Conservation (phyloP, 1,140 invertebrate genomes). For the Trichonephila clavipes region DNA sequence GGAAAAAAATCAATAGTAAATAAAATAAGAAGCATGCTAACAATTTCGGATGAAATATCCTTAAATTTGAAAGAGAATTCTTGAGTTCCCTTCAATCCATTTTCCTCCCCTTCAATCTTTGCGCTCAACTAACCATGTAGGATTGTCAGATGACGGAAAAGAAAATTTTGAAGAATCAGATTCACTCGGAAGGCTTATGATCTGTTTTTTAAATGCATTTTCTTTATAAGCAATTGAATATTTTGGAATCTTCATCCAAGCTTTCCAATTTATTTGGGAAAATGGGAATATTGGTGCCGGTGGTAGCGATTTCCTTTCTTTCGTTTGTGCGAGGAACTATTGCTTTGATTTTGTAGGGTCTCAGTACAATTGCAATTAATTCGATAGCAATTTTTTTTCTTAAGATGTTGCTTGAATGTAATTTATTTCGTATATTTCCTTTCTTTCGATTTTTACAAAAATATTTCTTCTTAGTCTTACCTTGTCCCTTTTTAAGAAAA, state of each 20-base stretch:
- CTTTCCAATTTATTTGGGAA: not conserved
- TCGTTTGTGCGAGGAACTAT: not conserved
- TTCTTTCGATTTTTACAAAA: no score
- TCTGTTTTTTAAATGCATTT: constrained; percentile 39
- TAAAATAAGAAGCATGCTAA: constrained; percentile 53
- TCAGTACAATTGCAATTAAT: not conserved
- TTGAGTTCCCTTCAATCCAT: constrained; percentile 54
- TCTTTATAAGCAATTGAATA: constrained; percentile 45
- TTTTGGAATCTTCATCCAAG: not conserved
- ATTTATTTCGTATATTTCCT: not conserved
- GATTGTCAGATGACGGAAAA: constrained; percentile 39
- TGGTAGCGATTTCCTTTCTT: not conserved
- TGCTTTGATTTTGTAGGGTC: not conserved
- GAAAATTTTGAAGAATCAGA: constrained; percentile 31
- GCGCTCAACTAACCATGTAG: constrained; percentile 51
- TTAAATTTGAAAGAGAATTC: constrained; percentile 36
- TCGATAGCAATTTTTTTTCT: not conserved
- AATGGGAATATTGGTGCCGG: not conserved
- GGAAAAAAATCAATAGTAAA: not conserved
- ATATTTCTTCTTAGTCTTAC: no score
- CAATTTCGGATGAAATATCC: constrained; percentile 51
- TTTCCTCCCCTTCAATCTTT: constrained; percentile 56
- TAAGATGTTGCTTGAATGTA: not conserved
- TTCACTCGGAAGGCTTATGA: constrained; percentile 28
- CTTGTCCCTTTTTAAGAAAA: no score